A percentile compares a stretch with the other conserved stretches of the same genome.
These are phyloP conservation scores for Heteromormyrus szaboi DNA, from an alignment of 2,797 vertebrate genomes.

Conservation along the genomic window DNA sequence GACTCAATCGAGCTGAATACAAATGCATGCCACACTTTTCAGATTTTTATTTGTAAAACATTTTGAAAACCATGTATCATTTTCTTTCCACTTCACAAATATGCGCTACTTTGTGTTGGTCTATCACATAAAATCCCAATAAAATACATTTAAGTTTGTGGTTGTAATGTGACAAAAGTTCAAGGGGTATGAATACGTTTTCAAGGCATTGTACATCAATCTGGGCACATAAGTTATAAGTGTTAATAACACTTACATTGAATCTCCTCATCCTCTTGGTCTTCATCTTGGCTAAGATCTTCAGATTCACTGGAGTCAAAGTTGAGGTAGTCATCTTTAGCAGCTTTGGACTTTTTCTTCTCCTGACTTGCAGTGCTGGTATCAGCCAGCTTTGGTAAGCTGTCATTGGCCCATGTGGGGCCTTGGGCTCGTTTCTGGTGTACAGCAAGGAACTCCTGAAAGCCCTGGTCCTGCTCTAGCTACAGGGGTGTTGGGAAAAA, in stretches of 20 bases:
- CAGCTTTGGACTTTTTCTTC: conserved; percentile 43
- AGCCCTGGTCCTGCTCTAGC: conserved; percentile 74
- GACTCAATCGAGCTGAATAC: too few relatives aligned
- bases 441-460: conserved; percentile 85
- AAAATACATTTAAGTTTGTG: too few relatives aligned
- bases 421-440: conserved; percentile 80
- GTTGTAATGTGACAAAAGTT: too few relatives aligned
- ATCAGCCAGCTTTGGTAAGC: conserved; percentile 38
- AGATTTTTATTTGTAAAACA: too few relatives aligned
- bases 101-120: too few relatives aligned
- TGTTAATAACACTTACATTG: conserved; percentile 39
- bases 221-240: neutral
- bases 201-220: neutral
- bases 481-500: conserved; percentile 35
- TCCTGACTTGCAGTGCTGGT: conserved; percentile 12
- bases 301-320: conserved; percentile 81
- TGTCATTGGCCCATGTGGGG: conserved; percentile 84
- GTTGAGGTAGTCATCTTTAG: conserved; percentile 82
- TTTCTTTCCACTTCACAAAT: too few relatives aligned
- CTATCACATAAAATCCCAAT: too few relatives aligned
- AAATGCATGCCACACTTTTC: too few relatives aligned
- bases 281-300: conserved; percentile 55
- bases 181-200: too few relatives aligned
- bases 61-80: too few relatives aligned
- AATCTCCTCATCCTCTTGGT: conserved; percentile 32